Evolutionary conservation across 2,888 invertebrate genomes (phyloP).

Genomic region (Antheraea assamensis): DNA sequence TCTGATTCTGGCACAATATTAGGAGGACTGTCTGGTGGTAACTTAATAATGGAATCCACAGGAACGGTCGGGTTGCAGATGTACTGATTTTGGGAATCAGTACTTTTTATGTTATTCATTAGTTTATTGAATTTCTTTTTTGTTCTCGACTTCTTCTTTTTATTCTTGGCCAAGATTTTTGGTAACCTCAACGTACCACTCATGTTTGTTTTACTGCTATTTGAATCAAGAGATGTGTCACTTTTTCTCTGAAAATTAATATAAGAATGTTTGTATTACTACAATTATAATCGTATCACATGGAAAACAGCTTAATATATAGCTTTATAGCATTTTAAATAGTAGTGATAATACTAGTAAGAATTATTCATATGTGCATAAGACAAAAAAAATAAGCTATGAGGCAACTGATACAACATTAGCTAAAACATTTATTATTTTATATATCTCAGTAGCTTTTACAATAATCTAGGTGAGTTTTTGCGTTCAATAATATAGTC

Average conservation of each 20-base stretch:
- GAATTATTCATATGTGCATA: too few species aligned
- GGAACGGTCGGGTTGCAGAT: neutral
- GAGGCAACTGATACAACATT: too few species aligned
- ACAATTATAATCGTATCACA: neutral
- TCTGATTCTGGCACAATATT: neutral
- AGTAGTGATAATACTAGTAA: neutral
- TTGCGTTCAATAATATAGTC: too few species aligned
- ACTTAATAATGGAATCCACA: neutral
- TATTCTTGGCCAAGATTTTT: constrained; percentile 31
- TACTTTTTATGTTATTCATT: constrained; percentile 41
- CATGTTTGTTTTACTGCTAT: constrained; percentile 32
- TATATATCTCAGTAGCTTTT: too few species aligned
- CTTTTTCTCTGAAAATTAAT: constrained; percentile 41
- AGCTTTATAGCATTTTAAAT: neutral
- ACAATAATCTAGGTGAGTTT: too few species aligned
- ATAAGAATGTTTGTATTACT: neutral
- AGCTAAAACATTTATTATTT: too few species aligned
- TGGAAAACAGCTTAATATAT: neutral
- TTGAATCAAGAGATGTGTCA: constrained; percentile 31
- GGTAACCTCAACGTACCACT: constrained; percentile 30
- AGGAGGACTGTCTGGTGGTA: neutral
- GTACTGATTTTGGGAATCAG: constrained; percentile 8
- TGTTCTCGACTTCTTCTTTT: constrained; percentile 29
- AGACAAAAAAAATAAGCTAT: too few species aligned
- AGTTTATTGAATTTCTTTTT: constrained; percentile 38